Evolutionary conservation across 2,888 invertebrate species (phyloP), one percentile per base, ranked within the genome.

Genomic region (Vannuccia rotundouncinata): DNA sequence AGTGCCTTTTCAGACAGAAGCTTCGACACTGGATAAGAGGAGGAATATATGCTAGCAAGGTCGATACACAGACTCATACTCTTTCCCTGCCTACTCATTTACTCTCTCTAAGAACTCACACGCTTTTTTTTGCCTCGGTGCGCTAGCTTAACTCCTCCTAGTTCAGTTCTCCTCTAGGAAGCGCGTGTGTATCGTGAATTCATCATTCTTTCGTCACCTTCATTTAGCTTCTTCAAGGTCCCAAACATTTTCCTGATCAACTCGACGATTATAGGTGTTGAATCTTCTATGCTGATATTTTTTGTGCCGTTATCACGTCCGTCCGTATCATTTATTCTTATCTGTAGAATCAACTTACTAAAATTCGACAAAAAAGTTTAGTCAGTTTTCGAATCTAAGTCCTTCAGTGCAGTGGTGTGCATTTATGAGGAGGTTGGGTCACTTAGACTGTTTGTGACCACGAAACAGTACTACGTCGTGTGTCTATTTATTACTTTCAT

Each of bases 31-130:
- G n/a, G n/a, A n/a, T n/a, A n/a, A n/a, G n/a, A n/a, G n/a, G n/a
- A n/a, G n/a, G n/a, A n/a, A n/a, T n/a, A n/a, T n/a, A n/a, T n/a
- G n/a, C 66, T 22, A 66, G 25, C 66, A 27, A 22, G 66, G 66
- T 66, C 66, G 66, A 66, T 66, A n/a, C 25, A 5, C 66, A 66
- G 66, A 66, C 66, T 66, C 66, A 66, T 5, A 13, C 22, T 66
- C 66, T 66, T 22, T 66, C 66, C 66, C 5, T 66, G n/a, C 22
- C 22, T 5, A 66, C 66, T 66, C 66, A 66, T 27, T 66, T 66
- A 27, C 66, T 66, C 66, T 66, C 66, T 5, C 17, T 17, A 17
- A 10, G 45, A 10, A 5, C 17, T 5, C 45, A 10, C 5, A 17
- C 45, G 5, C 45, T 45, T 5, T 2, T 27, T 66, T 22, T 5